Percentiles rank a stretch among this genome's conserved stretches.
phyloP scores from a whole-genome alignment of 2,797 vertebrate species.

The Neoniphon sammara region DNA sequence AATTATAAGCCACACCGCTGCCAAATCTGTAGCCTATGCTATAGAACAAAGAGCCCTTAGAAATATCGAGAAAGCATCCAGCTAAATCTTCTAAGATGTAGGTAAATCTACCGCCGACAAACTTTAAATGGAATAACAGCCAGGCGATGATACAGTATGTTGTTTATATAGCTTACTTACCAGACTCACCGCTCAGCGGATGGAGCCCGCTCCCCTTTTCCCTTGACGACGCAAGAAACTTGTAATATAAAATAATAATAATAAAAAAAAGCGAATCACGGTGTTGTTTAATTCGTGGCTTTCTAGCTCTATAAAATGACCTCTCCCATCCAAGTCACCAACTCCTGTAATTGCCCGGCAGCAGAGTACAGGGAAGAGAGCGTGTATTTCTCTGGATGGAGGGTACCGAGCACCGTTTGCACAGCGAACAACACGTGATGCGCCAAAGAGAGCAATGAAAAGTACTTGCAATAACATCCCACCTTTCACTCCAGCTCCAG shows the following conservation, averaged over 20 bases:
- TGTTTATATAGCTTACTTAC: not conserved
- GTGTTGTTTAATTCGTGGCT: too few relatives aligned
- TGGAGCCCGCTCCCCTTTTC: not conserved
- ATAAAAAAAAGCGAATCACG: too few relatives aligned
- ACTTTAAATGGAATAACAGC: not conserved
- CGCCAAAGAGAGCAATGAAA: slow-evolving; percentile 5
- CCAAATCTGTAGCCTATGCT: too few relatives aligned
- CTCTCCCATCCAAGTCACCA: slow-evolving; percentile 10
- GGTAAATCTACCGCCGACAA: not conserved
- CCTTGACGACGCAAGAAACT: not conserved
- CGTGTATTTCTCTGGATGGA: slow-evolving; percentile 15
- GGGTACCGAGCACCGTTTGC: slow-evolving; percentile 29
- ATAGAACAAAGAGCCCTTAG: too few relatives aligned
- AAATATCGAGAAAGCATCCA: not conserved
- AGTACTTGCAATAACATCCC: not conserved
- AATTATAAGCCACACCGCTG: not conserved
- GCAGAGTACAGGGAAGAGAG: too few relatives aligned
- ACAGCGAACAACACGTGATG: slow-evolving; percentile 35
- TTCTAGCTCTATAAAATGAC: not conserved
- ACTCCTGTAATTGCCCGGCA: slow-evolving; percentile 5
- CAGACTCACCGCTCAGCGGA: not conserved
- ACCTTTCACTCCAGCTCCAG: not conserved
- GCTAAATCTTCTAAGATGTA: not conserved
- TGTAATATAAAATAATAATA: too few relatives aligned
- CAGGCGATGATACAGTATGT: not conserved